Conservation (phyloP, 2,113 vertebrate species). For the Dolichotis patagonum region DNA sequence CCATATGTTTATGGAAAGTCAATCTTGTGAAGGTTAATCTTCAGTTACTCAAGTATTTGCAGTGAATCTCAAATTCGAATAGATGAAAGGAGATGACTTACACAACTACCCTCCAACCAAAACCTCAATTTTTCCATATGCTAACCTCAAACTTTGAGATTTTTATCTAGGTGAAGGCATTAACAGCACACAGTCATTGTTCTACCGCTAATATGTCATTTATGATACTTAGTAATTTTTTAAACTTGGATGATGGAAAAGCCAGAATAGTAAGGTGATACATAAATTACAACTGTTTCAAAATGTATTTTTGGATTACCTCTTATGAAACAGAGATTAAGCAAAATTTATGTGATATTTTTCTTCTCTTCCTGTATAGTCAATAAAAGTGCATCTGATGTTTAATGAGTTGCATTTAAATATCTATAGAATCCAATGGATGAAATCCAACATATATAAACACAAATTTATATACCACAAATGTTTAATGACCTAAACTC, state of each 20-base stretch:
- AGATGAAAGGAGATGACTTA: background rate
- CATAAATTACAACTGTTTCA: background rate
- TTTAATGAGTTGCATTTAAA: background rate
- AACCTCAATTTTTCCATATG: background rate
- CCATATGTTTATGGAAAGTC: background rate
- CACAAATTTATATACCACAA: constrained; percentile 6
- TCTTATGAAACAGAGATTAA: background rate
- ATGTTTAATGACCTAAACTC: background rate
- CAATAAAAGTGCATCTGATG: background rate
- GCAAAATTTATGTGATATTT: background rate
- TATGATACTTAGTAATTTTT: background rate
- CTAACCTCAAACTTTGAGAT: background rate
- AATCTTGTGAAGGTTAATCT: background rate
- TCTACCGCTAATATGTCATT: background rate
- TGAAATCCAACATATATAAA: background rate
- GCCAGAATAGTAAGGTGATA: background rate
- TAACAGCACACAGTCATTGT: background rate
- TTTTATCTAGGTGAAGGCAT: background rate
- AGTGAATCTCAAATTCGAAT: background rate
- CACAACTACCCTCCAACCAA: background rate
- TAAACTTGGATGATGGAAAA: background rate
- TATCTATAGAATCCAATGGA: background rate
- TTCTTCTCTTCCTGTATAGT: background rate
- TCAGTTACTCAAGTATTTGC: background rate
- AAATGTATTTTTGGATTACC: background rate